phyloP scores from a whole-genome alignment of 1,140 invertebrate genomes.

The Sweltsa coloradensis region DNA sequence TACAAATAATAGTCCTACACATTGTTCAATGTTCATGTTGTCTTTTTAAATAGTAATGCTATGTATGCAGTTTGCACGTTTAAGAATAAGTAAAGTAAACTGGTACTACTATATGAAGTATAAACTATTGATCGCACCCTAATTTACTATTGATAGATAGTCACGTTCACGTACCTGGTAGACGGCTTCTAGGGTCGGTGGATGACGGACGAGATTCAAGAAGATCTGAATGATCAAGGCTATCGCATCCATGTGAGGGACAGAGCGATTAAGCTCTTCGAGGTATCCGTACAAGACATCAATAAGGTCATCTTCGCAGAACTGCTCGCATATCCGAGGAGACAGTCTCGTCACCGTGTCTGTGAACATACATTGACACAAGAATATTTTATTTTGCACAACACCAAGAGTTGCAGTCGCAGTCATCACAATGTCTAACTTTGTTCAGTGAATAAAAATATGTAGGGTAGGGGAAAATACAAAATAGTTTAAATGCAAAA shows the following conservation, averaged over 20 bases:
- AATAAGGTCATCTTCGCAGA: conserved; percentile 28
- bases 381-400: conserved; percentile 13
- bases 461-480: conserved; percentile 2
- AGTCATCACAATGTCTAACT: conserved; percentile 3
- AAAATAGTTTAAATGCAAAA: conserved; percentile 21
- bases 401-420: background rate
- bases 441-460: background rate
- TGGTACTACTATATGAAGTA: too few species aligned
- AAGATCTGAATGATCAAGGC: conserved; percentile 33
- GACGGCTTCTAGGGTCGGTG: conserved; percentile 21
- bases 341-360: conserved; percentile 37
- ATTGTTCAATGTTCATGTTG: too few species aligned
- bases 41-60: conserved; percentile 27
- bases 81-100: too few species aligned
- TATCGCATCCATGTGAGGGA: conserved; percentile 36
- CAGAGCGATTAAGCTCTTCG: conserved; percentile 34
- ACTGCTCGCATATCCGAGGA: conserved; percentile 28
- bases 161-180: conserved; percentile 17
- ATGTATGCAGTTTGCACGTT: too few species aligned
- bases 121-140: too few species aligned
- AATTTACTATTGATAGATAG: conserved; percentile 1
- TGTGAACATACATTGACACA: conserved; percentile 25
- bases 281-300: conserved; percentile 33
- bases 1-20: too few species aligned
- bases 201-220: conserved; percentile 36